Conservation (phyloP, 2,113 vertebrate genomes). For the Lutjanus erythropterus region DNA sequence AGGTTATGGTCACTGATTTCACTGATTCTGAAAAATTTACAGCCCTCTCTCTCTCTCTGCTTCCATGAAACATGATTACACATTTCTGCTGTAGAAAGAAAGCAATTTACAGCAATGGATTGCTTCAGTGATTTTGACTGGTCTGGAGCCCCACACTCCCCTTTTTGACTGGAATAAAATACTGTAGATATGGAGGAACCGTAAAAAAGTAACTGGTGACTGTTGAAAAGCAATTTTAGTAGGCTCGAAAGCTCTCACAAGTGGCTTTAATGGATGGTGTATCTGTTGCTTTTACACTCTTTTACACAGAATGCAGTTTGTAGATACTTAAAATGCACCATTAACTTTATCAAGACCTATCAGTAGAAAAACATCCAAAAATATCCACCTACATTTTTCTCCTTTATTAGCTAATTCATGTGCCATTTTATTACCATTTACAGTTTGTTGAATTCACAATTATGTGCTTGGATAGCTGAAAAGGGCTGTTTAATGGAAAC, state of each 20-base stretch:
- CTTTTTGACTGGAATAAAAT: background rate
- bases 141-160: background rate
- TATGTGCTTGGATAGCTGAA: conserved; percentile 6
- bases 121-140: background rate
- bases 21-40: background rate
- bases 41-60: background rate
- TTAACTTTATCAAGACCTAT: conserved; percentile 1
- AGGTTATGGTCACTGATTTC: background rate
- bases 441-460: background rate
- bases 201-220: background rate
- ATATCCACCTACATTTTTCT: conserved; percentile 12
- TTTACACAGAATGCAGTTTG: conserved; percentile 4
- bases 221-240: background rate
- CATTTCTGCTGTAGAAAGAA: background rate
- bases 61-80: background rate
- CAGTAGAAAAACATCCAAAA: background rate
- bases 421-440: conserved; percentile 6
- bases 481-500: conserved; percentile 24
- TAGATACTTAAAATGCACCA: conserved; percentile 15
- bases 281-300: background rate
- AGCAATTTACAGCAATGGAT: background rate
- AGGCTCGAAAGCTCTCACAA: background rate
- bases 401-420: conserved; percentile 3
- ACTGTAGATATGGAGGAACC: background rate
- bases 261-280: background rate